These are phyloP conservation scores for Paralinhomoeus sp. DNA, from an alignment of 2,888 invertebrate species.

Conservation along the genomic window DNA sequence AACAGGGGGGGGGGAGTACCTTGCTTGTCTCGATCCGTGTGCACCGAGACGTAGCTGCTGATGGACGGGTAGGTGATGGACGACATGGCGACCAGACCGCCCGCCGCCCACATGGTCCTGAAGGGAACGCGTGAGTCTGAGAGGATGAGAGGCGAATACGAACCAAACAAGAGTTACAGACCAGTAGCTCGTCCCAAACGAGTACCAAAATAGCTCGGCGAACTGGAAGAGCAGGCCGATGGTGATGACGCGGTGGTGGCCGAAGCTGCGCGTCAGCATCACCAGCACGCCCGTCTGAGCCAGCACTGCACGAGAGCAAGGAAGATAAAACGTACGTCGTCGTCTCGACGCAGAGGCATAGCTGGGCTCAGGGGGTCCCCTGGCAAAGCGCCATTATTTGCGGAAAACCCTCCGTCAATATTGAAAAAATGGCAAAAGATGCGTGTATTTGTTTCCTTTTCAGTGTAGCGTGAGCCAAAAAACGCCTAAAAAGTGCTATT, in stretches of 20 bases:
- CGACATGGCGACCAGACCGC: conserved; percentile 76
- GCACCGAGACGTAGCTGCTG: conserved; percentile 88
- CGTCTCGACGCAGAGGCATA: too few relatives aligned
- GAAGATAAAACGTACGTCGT: too few relatives aligned
- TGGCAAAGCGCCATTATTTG: too few relatives aligned
- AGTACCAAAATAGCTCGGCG: conserved; percentile 67
- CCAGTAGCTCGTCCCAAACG: not conserved
- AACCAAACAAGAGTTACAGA: not conserved
- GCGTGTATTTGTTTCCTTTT: too few relatives aligned
- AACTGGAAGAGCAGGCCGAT: conserved; percentile 84
- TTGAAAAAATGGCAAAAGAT: too few relatives aligned
- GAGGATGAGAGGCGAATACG: not conserved
- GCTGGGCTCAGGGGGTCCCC: too few relatives aligned
- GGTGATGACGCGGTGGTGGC: conserved; percentile 89
- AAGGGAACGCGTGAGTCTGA: conserved; percentile 9
- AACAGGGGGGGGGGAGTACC: too few relatives aligned
- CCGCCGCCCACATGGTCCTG: conserved; percentile 98
- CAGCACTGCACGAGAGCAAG: conserved; percentile 51
- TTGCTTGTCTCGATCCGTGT: conserved; percentile 89
- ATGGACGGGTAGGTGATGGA: conserved; percentile 96
- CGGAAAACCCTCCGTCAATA: too few relatives aligned
- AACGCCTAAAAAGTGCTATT: too few relatives aligned
- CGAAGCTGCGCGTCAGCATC: conserved; percentile 40
- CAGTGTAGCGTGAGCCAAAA: too few relatives aligned
- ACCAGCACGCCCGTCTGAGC: conserved; percentile 45